phyloP scores from a whole-genome alignment of 2,888 invertebrate species.

The Physocephala rufipes region DNA sequence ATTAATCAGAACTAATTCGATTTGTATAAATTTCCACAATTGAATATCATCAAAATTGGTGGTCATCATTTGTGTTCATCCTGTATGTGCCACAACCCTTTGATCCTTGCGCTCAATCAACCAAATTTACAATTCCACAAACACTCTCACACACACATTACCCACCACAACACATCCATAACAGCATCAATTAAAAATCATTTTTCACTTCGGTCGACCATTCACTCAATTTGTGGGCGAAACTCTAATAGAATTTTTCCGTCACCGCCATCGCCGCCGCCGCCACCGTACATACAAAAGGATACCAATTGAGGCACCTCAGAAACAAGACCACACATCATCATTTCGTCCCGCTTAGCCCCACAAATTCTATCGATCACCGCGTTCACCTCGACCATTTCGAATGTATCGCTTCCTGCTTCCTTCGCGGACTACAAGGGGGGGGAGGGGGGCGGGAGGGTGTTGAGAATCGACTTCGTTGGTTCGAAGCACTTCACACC shows the following conservation, averaged over 20 bases:
- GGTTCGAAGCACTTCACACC: constrained; percentile 40
- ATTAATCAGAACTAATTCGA: constrained; percentile 29
- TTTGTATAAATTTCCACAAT: constrained; percentile 27
- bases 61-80: constrained; percentile 33
- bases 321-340: constrained; percentile 59
- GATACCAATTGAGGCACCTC: constrained; percentile 43
- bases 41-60: constrained; percentile 29
- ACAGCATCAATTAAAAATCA: constrained; percentile 56
- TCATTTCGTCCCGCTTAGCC: constrained; percentile 34
- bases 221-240: constrained; percentile 49
- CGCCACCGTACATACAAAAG: not conserved
- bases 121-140: too few species aligned
- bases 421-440: not conserved
- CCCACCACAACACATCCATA: not conserved
- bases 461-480: not conserved
- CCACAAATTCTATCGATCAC: constrained; percentile 11
- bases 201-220: constrained; percentile 50
- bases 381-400: constrained; percentile 16
- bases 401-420: constrained; percentile 5
- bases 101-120: not conserved
- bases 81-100: not conserved
- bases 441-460: not conserved
- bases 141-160: not conserved
- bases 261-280: not conserved
- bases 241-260: not conserved